Conservation (phyloP, 37 sponge, comb jelly and placozoan genomes). For the Bolinopsis microptera region DNA sequence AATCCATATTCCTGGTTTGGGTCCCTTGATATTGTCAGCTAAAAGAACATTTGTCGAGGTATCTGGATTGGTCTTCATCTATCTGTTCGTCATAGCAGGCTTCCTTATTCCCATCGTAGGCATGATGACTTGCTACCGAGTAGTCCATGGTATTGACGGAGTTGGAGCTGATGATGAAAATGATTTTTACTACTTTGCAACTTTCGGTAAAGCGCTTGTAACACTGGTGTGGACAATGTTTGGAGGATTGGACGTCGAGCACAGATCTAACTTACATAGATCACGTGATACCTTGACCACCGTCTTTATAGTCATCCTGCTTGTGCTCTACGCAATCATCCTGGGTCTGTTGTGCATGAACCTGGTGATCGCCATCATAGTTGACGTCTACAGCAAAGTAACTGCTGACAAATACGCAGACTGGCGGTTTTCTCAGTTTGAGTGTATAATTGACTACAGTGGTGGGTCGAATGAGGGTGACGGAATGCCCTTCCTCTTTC, state of each 20-base stretch:
- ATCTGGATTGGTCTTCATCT: neutral
- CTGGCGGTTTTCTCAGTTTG: constrained; percentile 20
- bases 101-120: neutral
- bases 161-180: constrained; percentile 4
- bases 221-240: neutral
- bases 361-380: neutral
- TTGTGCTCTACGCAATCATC: neutral
- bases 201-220: neutral
- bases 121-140: constrained; percentile 5
- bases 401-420: neutral
- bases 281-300: neutral
- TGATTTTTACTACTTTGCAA: neutral
- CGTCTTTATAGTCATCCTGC: constrained; percentile 5
- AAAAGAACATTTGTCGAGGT: neutral
- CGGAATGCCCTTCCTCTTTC: constrained; percentile 6
- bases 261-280: neutral
- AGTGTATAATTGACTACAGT: neutral
- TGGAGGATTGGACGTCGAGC: neutral
- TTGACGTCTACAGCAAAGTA: neutral
- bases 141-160: neutral
- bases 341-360: constrained; percentile 1
- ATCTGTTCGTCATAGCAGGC: neutral
- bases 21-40: neutral
- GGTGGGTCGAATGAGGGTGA: neutral
- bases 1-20: neutral